These are phyloP conservation scores for Eupelmus urozonus DNA, from an alignment of 2,888 invertebrate genomes.

Conservation along the genomic window DNA sequence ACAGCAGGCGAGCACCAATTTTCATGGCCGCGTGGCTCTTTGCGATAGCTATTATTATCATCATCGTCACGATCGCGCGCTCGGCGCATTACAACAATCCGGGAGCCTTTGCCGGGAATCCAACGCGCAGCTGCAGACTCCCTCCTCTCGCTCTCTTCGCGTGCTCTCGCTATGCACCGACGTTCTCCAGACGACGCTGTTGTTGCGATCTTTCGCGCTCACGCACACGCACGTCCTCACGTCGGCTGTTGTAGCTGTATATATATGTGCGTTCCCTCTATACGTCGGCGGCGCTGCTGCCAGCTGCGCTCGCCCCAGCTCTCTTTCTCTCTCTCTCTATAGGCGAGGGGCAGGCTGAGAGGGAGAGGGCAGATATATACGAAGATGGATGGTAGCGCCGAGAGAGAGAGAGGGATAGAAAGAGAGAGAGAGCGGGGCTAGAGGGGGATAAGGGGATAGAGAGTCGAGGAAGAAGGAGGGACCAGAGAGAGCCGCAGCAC, in stretches of 20 bases:
- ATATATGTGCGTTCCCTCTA: too few relatives aligned
- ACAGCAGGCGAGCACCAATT: background rate
- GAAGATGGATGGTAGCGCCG: conserved; percentile 38
- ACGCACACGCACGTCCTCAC: too few relatives aligned
- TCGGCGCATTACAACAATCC: background rate
- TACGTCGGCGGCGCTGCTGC: too few relatives aligned
- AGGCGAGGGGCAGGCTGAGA: conserved; percentile 12
- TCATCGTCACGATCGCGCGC: background rate
- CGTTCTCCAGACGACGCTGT: background rate
- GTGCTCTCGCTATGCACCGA: too few relatives aligned
- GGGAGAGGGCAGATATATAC: conserved; percentile 48
- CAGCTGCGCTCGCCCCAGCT: too few relatives aligned
- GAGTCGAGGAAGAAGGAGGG: conserved; percentile 35
- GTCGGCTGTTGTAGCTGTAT: too few relatives aligned
- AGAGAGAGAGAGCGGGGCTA: conserved; percentile 18
- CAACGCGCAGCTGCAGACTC: conserved; percentile 7
- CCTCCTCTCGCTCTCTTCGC: background rate
- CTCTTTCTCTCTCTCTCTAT: too few relatives aligned
- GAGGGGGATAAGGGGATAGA: conserved; percentile 38
- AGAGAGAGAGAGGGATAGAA: conserved; percentile 42
- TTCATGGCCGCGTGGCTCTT: conserved; percentile 28
- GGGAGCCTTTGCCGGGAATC: background rate
- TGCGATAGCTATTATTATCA: conserved; percentile 29
- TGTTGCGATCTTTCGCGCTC: too few relatives aligned
- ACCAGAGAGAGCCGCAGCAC: conserved; percentile 60